Base-by-base conservation (phyloP, 2,888 invertebrate species). In the Xestia c-nigrum region DNA sequence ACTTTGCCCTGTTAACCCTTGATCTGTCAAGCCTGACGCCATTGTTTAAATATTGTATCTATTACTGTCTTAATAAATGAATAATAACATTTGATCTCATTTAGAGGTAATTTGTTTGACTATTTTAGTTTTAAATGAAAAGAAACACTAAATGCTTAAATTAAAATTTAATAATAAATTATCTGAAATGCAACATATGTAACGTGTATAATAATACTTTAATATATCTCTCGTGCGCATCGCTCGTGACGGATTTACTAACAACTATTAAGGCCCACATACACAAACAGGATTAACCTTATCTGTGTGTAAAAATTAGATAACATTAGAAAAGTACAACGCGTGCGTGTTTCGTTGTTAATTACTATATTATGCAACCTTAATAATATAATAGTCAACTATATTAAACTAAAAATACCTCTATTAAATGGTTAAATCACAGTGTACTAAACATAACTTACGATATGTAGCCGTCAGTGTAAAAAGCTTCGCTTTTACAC, bases 141-240 rank as follows among this genome's bases (percentile, higher is more conserved):
- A 78, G 24, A 66, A 59, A 74, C 66, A 16, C 52, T 47, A 50
- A 70, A 40, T 85, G 85, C 78, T 85, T 85, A 78, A 84, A 85
- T 78, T 69, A 85, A 81, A 78, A 74, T 84, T 78, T 78, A 77
- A 79, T 85, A 79, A 81, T 85, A 85, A 83, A 84, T 78, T 68
- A 85, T 86, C 72, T 78, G 75, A 87, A 87, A 87, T 86, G 88
- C 87, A 86, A 85, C 88, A 85, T 83, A 87, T 82, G 78, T 86
- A 87, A 84, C 76, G 61, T 80, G 85, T 86, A 84, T 86, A 86
- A 74, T 81, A 85, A 85, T 85, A 83, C 75, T 73, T 73, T 68
- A 66, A 46, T 82, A 82, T 71, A 82, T 85, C 50, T 74, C 61
- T 78, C 61, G 65, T 74, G 78, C 78, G 78, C 63, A 70, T 50